Percentiles rank a stretch among this genome's conserved stretches.
These are phyloP conservation scores for Epistrophe eligans DNA, from an alignment of 2,888 invertebrate species.

Conservation along the genomic window DNA sequence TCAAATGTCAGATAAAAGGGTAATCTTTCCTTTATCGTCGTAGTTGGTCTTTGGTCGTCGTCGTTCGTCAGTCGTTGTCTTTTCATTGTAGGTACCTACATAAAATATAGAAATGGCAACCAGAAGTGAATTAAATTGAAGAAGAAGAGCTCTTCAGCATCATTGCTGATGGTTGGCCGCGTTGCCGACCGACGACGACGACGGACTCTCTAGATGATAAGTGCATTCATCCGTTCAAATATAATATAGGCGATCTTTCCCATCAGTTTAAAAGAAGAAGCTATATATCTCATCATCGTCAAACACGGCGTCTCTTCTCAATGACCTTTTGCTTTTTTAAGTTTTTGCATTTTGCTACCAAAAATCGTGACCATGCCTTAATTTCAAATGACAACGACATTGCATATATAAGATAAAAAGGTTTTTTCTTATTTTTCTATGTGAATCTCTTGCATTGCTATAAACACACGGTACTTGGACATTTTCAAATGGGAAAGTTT, in stretches of 20 bases:
- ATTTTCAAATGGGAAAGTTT: conserved; percentile 34
- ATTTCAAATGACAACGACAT: conserved; percentile 57
- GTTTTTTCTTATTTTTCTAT: conserved; percentile 20
- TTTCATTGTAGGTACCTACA: not conserved
- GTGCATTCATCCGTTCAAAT: conserved; percentile 36
- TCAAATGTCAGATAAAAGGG: conserved; percentile 66
- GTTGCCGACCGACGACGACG: conserved; percentile 2
- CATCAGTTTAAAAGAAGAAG: conserved; percentile 4
- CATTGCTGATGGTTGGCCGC: not conserved
- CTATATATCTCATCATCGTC: not conserved
- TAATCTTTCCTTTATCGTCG: conserved; percentile 49
- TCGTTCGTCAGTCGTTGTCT: conserved; percentile 9
- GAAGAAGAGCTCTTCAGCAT: conserved; percentile 34
- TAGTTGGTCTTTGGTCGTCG: not conserved
- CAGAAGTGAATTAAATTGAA: conserved; percentile 62
- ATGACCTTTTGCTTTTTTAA: conserved; percentile 57
- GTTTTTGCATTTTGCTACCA: conserved; percentile 26
- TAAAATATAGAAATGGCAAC: conserved; percentile 10
- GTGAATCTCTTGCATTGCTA: conserved; percentile 3
- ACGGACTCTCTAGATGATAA: conserved; percentile 4
- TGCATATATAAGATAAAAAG: not conserved
- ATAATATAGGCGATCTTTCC: conserved; percentile 24
- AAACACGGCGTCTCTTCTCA: conserved; percentile 20
- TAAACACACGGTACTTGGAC: not conserved
- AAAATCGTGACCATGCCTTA: conserved; percentile 68